Conservation (phyloP, 2,113 vertebrate genomes). For the Serilophus lunatus region DNA sequence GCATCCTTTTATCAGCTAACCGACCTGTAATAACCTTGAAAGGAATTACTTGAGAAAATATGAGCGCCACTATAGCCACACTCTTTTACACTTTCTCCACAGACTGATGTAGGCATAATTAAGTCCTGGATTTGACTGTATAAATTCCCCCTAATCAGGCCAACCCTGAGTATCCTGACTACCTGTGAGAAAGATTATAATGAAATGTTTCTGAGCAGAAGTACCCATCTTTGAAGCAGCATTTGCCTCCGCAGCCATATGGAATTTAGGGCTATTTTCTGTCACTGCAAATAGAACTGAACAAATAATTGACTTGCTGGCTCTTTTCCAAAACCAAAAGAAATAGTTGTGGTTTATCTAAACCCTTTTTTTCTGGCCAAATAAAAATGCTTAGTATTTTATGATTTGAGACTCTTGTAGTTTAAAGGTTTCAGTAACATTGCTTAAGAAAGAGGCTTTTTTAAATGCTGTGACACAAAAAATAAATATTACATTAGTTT, state of each 20-base stretch:
- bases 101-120: neutral
- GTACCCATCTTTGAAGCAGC: neutral
- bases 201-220: neutral
- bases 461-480: neutral
- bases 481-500: neutral
- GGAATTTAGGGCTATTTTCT: neutral
- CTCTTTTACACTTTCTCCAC: neutral
- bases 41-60: neutral
- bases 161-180: neutral
- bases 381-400: neutral
- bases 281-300: neutral
- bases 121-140: neutral
- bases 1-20: neutral
- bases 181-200: neutral
- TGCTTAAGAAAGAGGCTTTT: neutral
- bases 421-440: neutral
- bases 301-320: neutral
- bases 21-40: neutral
- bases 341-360: neutral
- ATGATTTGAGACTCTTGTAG: neutral
- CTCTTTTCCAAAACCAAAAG: neutral
- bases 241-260: neutral
- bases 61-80: neutral
- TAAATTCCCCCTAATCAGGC: neutral
- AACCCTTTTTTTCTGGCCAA: neutral